Evolutionary conservation across 2,113 vertebrate species (phyloP).

Genomic region (Felis catus): F.catus_Fca126_mat1.0 CM031419.1:212813501-212814000

Average conservation of each 20-base stretch:
- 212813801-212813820: not conserved
- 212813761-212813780: accelerated
- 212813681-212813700: not conserved
- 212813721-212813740: not conserved
- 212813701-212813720: not conserved
- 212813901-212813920: not conserved
- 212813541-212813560: not conserved
- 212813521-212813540: not conserved
- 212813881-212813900: not conserved
- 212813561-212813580: not conserved
- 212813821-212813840: not conserved
- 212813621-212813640: too few relatives aligned
- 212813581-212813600: not conserved
- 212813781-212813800: accelerated
- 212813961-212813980: not conserved
- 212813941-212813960: not conserved
- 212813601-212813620: not conserved
- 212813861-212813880: not conserved
- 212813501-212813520: not conserved
- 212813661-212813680: not conserved
- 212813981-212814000: not conserved
- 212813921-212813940: not conserved
- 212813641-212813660: not conserved
- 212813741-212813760: accelerated
- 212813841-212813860: not conserved